phyloP scores from a whole-genome alignment of 2,113 vertebrate species.

The Xiphophorus maculatus region DNA sequence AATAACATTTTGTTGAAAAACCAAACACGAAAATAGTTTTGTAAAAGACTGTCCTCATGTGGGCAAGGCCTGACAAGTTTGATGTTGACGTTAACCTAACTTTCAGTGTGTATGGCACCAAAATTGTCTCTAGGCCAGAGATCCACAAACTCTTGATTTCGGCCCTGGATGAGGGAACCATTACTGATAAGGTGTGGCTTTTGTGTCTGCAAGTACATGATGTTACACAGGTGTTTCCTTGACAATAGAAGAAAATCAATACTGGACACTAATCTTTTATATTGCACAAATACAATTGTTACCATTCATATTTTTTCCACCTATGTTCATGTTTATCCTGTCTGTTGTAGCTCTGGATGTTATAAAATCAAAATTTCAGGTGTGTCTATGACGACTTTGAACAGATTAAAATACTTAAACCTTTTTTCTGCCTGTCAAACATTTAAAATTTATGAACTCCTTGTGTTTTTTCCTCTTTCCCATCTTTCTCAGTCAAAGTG shows the following conservation, averaged over 20 bases:
- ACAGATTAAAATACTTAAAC: background rate
- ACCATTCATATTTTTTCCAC: slow-evolving; percentile 20
- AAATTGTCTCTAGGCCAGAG: background rate
- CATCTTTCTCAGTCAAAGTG: slow-evolving; percentile 17
- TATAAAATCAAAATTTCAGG: slow-evolving; percentile 2
- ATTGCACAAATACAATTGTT: background rate
- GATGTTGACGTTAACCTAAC: background rate
- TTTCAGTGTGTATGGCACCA: background rate
- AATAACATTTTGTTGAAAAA: background rate
- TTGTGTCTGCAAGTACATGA: slow-evolving; percentile 29
- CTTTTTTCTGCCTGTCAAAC: background rate
- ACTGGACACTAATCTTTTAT: slow-evolving; percentile 63
- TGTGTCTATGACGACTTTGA: slow-evolving; percentile 1
- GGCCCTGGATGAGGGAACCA: background rate
- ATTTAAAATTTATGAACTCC: background rate
- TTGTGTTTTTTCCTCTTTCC: background rate
- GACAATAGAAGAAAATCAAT: slow-evolving; percentile 62
- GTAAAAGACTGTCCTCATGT: background rate
- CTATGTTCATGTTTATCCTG: slow-evolving; percentile 5
- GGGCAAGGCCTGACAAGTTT: background rate
- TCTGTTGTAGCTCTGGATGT: background rate
- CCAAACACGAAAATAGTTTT: background rate
- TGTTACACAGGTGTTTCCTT: slow-evolving; percentile 76
- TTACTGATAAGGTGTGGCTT: background rate
- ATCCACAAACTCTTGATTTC: background rate